These are phyloP conservation scores for Notolabrus celidotus DNA, from an alignment of 2,797 vertebrate genomes.

Conservation along the genomic window DNA sequence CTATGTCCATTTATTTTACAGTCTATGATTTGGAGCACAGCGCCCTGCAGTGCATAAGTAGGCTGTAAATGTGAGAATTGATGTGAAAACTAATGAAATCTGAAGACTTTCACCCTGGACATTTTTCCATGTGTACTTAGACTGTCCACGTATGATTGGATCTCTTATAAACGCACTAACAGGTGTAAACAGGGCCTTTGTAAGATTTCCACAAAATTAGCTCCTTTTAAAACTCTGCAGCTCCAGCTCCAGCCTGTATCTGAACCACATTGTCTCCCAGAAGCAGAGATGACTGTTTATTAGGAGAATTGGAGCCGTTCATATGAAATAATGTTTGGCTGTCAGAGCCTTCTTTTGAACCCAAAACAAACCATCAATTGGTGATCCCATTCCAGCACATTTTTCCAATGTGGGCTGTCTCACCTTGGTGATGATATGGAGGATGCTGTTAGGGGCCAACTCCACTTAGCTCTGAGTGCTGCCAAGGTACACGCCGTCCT, in stretches of 20 bases:
- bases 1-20: too few species aligned
- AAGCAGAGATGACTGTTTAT: conserved; percentile 8
- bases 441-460: conserved; percentile 33
- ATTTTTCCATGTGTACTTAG: too few species aligned
- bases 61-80: too few species aligned
- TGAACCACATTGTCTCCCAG: conserved; percentile 14
- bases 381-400: conserved; percentile 23
- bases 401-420: conserved; percentile 23
- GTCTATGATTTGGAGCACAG: too few species aligned
- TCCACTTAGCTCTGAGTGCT: conserved; percentile 53
- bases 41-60: too few species aligned
- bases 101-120: too few species aligned
- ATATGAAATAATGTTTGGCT: conserved; percentile 14
- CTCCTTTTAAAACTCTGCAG: too few species aligned
- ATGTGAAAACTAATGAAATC: too few species aligned
- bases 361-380: conserved; percentile 13
- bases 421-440: conserved; percentile 62
- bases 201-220: too few species aligned
- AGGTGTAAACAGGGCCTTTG: too few species aligned
- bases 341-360: conserved; percentile 5
- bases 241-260: not conserved
- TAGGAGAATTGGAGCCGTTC: not conserved
- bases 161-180: too few species aligned
- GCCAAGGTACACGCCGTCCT: conserved; percentile 50
- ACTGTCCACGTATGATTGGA: too few species aligned